Evolutionary conservation across 2,113 vertebrate species (phyloP).

Genomic region (Mobula hypostoma): DNA sequence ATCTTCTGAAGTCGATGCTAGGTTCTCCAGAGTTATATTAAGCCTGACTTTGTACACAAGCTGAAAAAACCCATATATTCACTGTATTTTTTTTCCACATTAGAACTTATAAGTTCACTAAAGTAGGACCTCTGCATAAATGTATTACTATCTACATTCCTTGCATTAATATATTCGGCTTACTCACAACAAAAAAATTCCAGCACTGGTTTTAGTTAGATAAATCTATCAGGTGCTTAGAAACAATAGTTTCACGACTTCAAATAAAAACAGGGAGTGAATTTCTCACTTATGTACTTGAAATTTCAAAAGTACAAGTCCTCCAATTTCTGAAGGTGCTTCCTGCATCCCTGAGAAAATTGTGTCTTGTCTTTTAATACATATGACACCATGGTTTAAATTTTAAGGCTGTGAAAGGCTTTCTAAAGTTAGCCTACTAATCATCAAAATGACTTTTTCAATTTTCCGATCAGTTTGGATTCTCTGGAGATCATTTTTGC

Average conservation of each 20-base stretch:
- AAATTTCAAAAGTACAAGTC: too few relatives aligned
- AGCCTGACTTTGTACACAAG: slow-evolving; percentile 92
- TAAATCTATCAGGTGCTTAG: not conserved
- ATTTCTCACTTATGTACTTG: not conserved
- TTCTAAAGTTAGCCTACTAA: not conserved
- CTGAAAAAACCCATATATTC: slow-evolving; percentile 48
- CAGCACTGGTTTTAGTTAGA: not conserved
- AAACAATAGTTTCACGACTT: not conserved
- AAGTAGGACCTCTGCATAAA: not conserved
- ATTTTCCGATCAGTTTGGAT: not conserved
- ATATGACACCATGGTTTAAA: not conserved
- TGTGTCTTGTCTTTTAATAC: not conserved
- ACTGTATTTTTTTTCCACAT: not conserved
- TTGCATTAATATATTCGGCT: not conserved
- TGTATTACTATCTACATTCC: not conserved
- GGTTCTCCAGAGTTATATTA: slow-evolving; percentile 76
- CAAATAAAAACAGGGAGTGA: not conserved
- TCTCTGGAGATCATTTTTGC: not conserved
- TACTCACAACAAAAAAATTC: not conserved
- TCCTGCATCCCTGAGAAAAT: not conserved
- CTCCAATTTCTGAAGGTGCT: too few relatives aligned
- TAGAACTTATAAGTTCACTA: not conserved
- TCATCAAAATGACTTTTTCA: not conserved
- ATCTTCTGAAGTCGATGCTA: slow-evolving; percentile 66
- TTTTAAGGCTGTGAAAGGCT: not conserved